These are phyloP conservation scores for Chesias legatella DNA, from an alignment of 2,888 invertebrate species.

Conservation along the genomic window DNA sequence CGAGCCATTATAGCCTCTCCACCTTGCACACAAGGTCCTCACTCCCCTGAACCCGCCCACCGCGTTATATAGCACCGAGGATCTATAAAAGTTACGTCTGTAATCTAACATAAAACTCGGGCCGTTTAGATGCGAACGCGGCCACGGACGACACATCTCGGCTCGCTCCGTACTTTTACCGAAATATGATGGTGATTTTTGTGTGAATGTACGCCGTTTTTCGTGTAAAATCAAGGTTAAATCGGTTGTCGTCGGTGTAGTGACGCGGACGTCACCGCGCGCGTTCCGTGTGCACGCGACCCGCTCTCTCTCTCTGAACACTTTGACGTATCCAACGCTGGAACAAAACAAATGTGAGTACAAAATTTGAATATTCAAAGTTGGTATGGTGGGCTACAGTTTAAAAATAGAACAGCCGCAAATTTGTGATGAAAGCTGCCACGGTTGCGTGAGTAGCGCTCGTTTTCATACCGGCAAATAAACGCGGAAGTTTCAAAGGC, in stretches of 20 bases:
- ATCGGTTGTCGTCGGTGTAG: slow-evolving; percentile 50
- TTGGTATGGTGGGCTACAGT: slow-evolving; percentile 30
- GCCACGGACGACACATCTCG: slow-evolving; percentile 80
- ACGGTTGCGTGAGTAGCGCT: slow-evolving; percentile 19
- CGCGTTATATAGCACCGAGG: slow-evolving; percentile 81
- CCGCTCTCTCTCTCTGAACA: slow-evolving; percentile 47
- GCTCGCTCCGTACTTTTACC: slow-evolving; percentile 79
- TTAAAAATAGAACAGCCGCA: slow-evolving; percentile 27
- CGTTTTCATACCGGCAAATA: slow-evolving; percentile 22
- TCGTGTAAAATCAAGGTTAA: slow-evolving; percentile 58
- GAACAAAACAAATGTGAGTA: slow-evolving; percentile 63
- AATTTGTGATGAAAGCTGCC: slow-evolving; percentile 18
- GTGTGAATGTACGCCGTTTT: slow-evolving; percentile 69
- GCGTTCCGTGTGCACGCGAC: slow-evolving; percentile 52
- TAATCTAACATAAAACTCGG: slow-evolving; percentile 81
- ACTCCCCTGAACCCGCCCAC: slow-evolving; percentile 68
- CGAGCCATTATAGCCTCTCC: slow-evolving; percentile 63
- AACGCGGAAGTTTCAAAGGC: slow-evolving; percentile 18
- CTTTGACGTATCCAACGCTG: slow-evolving; percentile 57
- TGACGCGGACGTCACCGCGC: slow-evolving; percentile 56
- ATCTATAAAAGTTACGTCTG: slow-evolving; percentile 82
- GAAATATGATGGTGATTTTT: slow-evolving; percentile 73
- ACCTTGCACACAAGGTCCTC: slow-evolving; percentile 55
- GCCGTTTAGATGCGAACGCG: slow-evolving; percentile 81
- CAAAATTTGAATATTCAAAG: slow-evolving; percentile 54